Conservation (phyloP, 2,113 vertebrate species). For the Lontra canadensis region DNA sequence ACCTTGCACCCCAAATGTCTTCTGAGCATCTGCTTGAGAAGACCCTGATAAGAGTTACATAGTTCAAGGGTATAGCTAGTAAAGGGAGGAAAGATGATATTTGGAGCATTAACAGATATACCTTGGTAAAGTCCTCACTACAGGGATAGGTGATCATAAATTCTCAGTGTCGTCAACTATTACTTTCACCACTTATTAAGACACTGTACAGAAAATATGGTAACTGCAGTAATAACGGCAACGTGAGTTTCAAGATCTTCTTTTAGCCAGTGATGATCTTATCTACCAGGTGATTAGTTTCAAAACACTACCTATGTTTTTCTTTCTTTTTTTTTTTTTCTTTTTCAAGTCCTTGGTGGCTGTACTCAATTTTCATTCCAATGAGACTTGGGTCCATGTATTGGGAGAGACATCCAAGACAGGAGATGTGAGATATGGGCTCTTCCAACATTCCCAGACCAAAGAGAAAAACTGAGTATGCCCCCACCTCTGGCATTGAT, state of each 20-base stretch:
- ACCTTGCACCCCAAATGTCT: neutral
- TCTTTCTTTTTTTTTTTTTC: neutral
- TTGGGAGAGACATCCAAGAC: neutral
- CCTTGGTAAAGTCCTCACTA: neutral
- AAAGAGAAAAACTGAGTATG: neutral
- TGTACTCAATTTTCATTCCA: neutral
- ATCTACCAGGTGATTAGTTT: neutral
- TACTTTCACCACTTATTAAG: neutral
- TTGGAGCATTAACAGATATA: neutral
- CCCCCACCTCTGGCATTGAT: neutral
- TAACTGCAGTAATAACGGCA: neutral
- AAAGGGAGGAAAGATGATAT: neutral
- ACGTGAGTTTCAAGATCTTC: neutral
- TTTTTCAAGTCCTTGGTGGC: neutral
- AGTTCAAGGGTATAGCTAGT: neutral
- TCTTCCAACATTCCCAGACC: neutral
- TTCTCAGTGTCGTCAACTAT: neutral
- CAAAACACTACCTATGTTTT: neutral
- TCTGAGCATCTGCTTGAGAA: neutral
- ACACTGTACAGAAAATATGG: neutral
- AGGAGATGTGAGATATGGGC: fast-evolving
- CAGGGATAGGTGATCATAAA: fast-evolving
- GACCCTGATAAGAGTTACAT: neutral
- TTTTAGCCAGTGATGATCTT: neutral
- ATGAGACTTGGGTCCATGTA: neutral